Evolutionary conservation across 2,888 invertebrate species (phyloP).

Genomic region (Ectropis crepuscularia): DNA sequence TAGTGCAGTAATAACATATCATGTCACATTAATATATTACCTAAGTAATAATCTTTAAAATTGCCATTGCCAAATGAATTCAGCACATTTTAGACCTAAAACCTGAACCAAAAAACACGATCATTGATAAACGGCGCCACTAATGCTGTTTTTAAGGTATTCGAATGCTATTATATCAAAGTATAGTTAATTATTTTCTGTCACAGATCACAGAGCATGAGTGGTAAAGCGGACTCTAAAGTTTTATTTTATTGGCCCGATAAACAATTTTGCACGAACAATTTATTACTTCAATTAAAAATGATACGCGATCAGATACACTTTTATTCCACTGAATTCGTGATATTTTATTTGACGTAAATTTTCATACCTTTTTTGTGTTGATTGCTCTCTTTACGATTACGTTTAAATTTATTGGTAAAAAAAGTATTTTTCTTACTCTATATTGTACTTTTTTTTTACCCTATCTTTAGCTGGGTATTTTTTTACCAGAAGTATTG

Average conservation of each 20-base stretch:
- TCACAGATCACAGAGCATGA: no score
- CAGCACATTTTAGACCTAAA: slow-evolving; percentile 17
- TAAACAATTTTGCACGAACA: slow-evolving; percentile 37
- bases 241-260: slow-evolving; percentile 35
- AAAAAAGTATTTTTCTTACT: no score
- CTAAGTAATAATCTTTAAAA: slow-evolving; percentile 8
- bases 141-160: no score
- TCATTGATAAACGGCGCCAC: no score
- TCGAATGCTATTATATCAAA: no score
- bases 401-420: no score
- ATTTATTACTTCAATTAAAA: slow-evolving; percentile 43
- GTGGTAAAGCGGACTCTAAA: background rate
- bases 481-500: no score
- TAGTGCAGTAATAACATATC: background rate
- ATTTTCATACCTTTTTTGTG: background rate
- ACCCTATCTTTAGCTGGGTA: no score
- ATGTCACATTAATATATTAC: slow-evolving; percentile 1
- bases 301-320: slow-evolving; percentile 33
- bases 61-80: slow-evolving; percentile 20
- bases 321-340: slow-evolving; percentile 28
- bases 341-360: background rate
- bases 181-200: no score
- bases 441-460: no score
- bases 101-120: no score
- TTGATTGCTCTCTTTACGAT: background rate